These are phyloP conservation scores for Chaitophorus viminalis DNA, from an alignment of 2,888 invertebrate genomes.

Conservation along the genomic window DNA sequence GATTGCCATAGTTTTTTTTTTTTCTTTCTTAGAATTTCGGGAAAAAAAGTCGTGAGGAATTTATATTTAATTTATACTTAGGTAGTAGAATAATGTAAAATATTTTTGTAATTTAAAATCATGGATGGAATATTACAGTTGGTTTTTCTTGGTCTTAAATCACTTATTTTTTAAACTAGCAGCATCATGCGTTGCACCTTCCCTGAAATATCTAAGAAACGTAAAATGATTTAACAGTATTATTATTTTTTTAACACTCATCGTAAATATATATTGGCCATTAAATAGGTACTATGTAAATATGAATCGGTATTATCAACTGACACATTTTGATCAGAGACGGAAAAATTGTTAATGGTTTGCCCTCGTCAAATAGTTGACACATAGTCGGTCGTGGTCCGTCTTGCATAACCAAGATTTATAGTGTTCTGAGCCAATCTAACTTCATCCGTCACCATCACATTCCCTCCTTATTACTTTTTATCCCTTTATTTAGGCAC, in stretches of 20 bases:
- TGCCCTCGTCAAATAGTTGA: background rate
- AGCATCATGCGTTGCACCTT: background rate
- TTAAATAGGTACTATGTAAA: background rate
- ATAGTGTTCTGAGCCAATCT: conserved; percentile 1
- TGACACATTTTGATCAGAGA: background rate
- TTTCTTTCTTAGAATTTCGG: too few relatives aligned
- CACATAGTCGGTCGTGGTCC: background rate
- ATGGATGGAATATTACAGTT: background rate
- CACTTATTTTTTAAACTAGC: background rate
- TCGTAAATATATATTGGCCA: background rate
- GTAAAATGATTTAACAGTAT: background rate
- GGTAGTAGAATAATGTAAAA: background rate
- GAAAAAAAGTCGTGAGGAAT: background rate
- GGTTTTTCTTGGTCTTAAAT: background rate
- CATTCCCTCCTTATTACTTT: conserved; percentile 26
- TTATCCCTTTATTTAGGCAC: background rate
- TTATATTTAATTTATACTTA: background rate
- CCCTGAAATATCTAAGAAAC: background rate
- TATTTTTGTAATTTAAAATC: background rate
- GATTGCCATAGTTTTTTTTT: too few relatives aligned
- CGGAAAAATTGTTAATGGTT: background rate
- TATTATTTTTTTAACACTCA: background rate
- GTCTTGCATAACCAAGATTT: conserved; percentile 25
- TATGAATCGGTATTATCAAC: background rate
- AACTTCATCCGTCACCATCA: conserved; percentile 29